Evolutionary conservation across 2,888 invertebrate genomes (phyloP).

Genomic region (Cabera pusaria): DNA sequence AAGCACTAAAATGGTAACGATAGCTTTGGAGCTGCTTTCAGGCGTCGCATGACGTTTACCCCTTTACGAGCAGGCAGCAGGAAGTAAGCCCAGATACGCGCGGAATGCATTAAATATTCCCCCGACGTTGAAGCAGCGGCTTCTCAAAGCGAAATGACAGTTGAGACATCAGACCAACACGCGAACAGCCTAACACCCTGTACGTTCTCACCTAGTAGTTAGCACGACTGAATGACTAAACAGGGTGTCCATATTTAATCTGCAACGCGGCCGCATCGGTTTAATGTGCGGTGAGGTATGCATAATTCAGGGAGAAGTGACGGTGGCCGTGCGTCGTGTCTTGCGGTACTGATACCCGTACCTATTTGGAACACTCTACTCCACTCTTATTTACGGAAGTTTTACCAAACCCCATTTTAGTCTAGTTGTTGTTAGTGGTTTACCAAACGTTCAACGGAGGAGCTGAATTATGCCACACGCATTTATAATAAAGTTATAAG

Average conservation of each 20-base stretch:
- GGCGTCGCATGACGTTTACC: too few relatives aligned
- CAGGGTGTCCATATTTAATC: conserved; percentile 68
- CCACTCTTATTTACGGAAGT: too few relatives aligned
- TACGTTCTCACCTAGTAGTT: conserved; percentile 52
- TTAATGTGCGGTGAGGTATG: conserved; percentile 60
- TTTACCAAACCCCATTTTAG: too few relatives aligned
- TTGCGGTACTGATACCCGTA: not conserved
- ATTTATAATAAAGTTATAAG: too few relatives aligned
- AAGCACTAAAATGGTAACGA: too few relatives aligned
- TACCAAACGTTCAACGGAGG: too few relatives aligned
- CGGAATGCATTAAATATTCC: conserved; percentile 4
- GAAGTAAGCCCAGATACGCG: not conserved
- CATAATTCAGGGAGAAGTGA: conserved; percentile 53
- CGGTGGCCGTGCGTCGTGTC: conserved; percentile 1
- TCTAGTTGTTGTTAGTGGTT: too few relatives aligned
- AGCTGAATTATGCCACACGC: too few relatives aligned
- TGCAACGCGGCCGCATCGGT: conserved; percentile 52
- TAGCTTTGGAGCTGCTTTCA: too few relatives aligned
- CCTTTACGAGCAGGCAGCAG: too few relatives aligned
- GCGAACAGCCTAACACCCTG: conserved; percentile 27
- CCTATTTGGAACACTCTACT: too few relatives aligned
- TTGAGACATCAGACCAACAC: conserved; percentile 5
- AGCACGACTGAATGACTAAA: conserved; percentile 59
- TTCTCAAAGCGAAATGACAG: conserved; percentile 4
- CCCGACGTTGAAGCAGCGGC: conserved; percentile 3